Evolutionary conservation across 1,140 invertebrate genomes (phyloP).

Genomic region (Hormaphis cornu): DNA sequence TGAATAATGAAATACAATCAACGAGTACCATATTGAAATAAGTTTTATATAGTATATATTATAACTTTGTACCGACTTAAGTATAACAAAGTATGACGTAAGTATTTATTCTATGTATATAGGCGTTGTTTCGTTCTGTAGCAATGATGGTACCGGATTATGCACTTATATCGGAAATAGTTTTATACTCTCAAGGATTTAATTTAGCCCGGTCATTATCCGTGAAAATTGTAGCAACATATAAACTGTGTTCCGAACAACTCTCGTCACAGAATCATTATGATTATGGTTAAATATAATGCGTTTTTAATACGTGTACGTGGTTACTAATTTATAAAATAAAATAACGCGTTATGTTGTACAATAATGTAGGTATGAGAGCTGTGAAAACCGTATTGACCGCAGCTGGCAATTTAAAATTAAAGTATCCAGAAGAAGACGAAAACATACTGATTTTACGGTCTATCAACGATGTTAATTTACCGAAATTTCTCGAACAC

Average conservation of each 20-base stretch:
- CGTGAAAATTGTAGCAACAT: conserved; percentile 90
- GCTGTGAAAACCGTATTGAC: conserved; percentile 82
- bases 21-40: no score
- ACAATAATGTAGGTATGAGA: conserved; percentile 54
- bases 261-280: conserved; percentile 91
- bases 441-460: conserved; percentile 73
- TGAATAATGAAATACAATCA: no score
- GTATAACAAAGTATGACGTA: no score
- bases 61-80: no score
- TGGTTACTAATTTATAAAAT: neutral
- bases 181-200: conserved; percentile 89
- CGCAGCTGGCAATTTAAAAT: conserved; percentile 80
- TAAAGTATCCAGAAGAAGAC: conserved; percentile 75
- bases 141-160: conserved; percentile 99
- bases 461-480: conserved; percentile 87
- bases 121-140: conserved; percentile 86
- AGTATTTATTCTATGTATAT: conserved; percentile 16
- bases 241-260: conserved; percentile 87
- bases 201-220: conserved; percentile 76
- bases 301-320: no score
- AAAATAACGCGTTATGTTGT: neutral
- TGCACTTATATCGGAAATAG: conserved; percentile 87
- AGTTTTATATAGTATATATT: no score
- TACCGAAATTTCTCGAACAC: conserved; percentile 81
- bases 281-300: conserved; percentile 66